These are phyloP conservation scores for Callinectes sapidus DNA, from an alignment of 2,888 invertebrate species.

Conservation along the genomic window DNA sequence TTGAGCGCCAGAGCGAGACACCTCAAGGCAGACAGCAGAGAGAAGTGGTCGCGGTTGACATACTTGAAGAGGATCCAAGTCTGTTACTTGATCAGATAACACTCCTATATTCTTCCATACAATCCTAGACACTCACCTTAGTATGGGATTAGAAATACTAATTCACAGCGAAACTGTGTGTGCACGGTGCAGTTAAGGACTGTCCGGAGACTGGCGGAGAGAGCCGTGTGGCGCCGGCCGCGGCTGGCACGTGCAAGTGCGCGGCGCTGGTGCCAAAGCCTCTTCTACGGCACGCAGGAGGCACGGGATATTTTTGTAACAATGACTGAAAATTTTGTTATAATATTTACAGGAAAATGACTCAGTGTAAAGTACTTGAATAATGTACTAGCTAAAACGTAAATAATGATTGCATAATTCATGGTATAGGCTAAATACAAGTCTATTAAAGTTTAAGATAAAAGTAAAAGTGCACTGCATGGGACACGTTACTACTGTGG, in stretches of 20 bases:
- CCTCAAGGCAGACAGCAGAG: neutral
- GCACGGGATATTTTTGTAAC: neutral
- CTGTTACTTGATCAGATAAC: neutral
- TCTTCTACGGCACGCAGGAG: neutral
- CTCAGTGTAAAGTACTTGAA: neutral
- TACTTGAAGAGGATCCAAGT: neutral
- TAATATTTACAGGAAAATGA: neutral
- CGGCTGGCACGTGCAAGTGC: conserved; percentile 7
- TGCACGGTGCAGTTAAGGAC: neutral
- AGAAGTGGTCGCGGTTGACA: neutral
- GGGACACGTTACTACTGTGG: too few species aligned
- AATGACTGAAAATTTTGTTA: neutral
- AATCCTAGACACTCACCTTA: neutral
- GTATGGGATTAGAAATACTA: neutral
- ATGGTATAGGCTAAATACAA: neutral
- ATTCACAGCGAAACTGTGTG: neutral
- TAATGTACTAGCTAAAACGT: neutral
- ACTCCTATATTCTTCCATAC: neutral
- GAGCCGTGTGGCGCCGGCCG: neutral
- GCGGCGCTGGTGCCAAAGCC: neutral
- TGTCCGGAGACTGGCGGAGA: neutral
- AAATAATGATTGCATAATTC: neutral
- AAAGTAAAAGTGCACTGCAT: too few species aligned
- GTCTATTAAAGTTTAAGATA: too few species aligned
- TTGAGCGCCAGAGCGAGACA: neutral